Evolutionary conservation across 2,888 invertebrate genomes (phyloP).

Genomic region (Erannis defoliaria): DNA sequence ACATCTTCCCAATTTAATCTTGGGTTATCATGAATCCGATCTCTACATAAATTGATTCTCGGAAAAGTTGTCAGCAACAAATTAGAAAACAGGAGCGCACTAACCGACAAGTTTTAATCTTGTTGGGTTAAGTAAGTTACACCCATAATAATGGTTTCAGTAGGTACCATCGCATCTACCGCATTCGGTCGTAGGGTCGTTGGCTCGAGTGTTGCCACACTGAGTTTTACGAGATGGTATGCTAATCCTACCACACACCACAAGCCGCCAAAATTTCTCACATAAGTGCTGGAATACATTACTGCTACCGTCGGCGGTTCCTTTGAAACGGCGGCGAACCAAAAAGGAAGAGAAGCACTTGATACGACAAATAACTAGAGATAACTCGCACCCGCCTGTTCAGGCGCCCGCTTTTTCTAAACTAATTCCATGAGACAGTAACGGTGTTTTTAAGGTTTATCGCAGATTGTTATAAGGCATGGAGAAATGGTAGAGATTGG

Average conservation of each 20-base stretch:
- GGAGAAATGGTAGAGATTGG: conserved; percentile 18
- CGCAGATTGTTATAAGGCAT: conserved; percentile 47
- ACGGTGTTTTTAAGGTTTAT: conserved; percentile 63
- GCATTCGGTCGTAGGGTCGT: not conserved
- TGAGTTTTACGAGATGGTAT: conserved; percentile 68
- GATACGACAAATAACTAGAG: conserved; percentile 83
- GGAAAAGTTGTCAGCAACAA: conserved; percentile 29
- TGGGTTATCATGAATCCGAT: conserved; percentile 38
- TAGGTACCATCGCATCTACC: not conserved
- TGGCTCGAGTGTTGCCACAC: conserved; percentile 25
- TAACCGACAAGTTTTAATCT: too few species aligned
- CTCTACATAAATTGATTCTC: conserved; percentile 38
- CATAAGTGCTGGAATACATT: conserved; percentile 63
- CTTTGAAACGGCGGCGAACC: conserved; percentile 71
- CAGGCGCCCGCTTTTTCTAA: conserved; percentile 76
- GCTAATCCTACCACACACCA: conserved; percentile 64
- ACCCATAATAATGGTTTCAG: conserved; percentile 2
- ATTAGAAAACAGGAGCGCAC: conserved; percentile 30
- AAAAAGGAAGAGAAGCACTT: conserved; percentile 74
- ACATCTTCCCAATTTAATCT: conserved; percentile 44
- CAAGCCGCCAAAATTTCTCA: conserved; percentile 67
- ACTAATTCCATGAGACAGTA: conserved; percentile 67
- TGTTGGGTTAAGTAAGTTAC: too few species aligned
- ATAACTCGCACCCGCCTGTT: conserved; percentile 69
- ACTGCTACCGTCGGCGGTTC: conserved; percentile 77